These are phyloP conservation scores for Calvadosia cruxmelitensis DNA, from an alignment of 30 jellyfish, hydroid and myxozoan species.

Conservation along the genomic window DNA sequence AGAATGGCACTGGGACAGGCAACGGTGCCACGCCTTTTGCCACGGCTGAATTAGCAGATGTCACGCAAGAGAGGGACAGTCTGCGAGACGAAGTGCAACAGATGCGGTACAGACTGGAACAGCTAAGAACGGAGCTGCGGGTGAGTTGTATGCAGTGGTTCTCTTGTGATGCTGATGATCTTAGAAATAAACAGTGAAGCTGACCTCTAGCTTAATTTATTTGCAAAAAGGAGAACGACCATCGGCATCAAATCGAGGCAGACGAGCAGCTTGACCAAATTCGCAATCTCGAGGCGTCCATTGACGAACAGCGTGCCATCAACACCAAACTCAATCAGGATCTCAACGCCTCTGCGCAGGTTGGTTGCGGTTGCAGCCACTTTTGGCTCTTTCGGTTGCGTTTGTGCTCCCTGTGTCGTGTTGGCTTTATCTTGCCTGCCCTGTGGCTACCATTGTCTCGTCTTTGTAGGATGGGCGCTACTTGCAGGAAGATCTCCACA, in stretches of 20 bases:
- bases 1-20: constrained; percentile 54
- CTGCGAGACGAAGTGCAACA: constrained; percentile 70
- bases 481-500: constrained; percentile 35
- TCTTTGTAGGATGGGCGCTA: constrained; percentile 18
- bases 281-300: not conserved
- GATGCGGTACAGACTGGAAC: constrained; percentile 52
- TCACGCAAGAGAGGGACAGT: constrained; percentile 69
- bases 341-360: not conserved
- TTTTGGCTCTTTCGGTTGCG: not conserved
- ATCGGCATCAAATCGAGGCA: not conserved
- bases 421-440: too few relatives aligned
- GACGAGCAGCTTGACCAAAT: not conserved
- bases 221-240: not conserved
- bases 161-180: not conserved
- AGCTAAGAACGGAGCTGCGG: constrained; percentile 44
- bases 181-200: not conserved
- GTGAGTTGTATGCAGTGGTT: constrained; percentile 1
- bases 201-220: not conserved
- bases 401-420: too few relatives aligned
- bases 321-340: not conserved
- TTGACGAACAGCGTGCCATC: not conserved
- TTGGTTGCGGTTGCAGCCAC: too few relatives aligned
- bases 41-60: constrained; percentile 62
- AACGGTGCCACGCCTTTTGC: constrained; percentile 47
- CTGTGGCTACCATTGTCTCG: not conserved